A percentile compares a stretch with the other conserved stretches of the same genome.
Evolutionary conservation across 1,140 invertebrate genomes (phyloP).

Genomic region (Drosophila takahashii): DNA sequence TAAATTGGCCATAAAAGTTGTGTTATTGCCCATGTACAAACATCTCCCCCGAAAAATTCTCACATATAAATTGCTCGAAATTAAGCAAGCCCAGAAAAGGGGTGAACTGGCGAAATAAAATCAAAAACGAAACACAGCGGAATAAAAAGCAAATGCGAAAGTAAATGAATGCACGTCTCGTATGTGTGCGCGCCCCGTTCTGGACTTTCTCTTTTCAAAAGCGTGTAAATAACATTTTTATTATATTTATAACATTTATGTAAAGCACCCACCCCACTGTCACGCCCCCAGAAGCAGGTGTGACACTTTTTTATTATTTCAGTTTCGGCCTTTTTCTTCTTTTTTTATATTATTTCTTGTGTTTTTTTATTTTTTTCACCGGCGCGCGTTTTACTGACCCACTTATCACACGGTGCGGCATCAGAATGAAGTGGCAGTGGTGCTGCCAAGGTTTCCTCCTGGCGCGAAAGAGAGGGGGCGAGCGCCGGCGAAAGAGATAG

Average conservation of each 20-base stretch:
- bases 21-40: constrained; percentile 60
- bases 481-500: constrained; percentile 6
- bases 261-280: constrained; percentile 55
- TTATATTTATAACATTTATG: constrained; percentile 80
- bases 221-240: constrained; percentile 81
- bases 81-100: constrained; percentile 49
- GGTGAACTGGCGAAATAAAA: constrained; percentile 43
- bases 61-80: constrained; percentile 69
- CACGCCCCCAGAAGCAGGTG: constrained; percentile 51
- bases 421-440: constrained; percentile 65
- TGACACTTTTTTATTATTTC: constrained; percentile 73
- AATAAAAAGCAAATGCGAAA: constrained; percentile 56
- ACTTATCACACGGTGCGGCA: constrained; percentile 71
- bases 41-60: constrained; percentile 57
- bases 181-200: constrained; percentile 36
- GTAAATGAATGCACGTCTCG: constrained; percentile 72
- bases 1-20: constrained; percentile 70
- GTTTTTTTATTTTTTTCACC: constrained; percentile 22
- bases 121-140: constrained; percentile 32
- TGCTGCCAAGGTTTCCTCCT: constrained; percentile 64
- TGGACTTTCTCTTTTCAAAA: constrained; percentile 81
- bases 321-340: constrained; percentile 40
- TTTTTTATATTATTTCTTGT: constrained; percentile 11
- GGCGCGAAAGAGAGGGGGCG: constrained; percentile 26
- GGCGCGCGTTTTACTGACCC: constrained; percentile 70